Evolutionary conservation across 2,888 invertebrate species (phyloP).

Genomic region (Archaeoteleia sp.): DNA sequence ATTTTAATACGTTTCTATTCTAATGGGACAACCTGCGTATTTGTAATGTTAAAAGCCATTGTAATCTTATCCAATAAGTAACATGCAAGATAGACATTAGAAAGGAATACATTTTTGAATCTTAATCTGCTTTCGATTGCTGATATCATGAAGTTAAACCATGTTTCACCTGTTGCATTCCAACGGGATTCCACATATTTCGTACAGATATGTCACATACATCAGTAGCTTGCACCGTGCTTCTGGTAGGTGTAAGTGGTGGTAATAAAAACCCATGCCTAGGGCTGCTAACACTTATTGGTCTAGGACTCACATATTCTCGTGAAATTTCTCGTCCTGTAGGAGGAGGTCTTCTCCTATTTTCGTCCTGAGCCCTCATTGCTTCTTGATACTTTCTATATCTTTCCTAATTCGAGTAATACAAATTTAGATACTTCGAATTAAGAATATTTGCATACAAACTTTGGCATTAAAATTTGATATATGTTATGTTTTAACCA

Average conservation of each 20-base stretch:
- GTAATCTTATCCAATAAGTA: too few species aligned
- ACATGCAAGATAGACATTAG: not conserved
- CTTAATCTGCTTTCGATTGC: too few species aligned
- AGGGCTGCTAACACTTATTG: conserved; percentile 62
- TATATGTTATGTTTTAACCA: too few species aligned
- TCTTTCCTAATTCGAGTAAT: conserved; percentile 62
- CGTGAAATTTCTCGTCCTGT: conserved; percentile 57
- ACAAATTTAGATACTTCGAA: not conserved
- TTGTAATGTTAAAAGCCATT: too few species aligned
- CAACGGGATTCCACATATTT: conserved; percentile 65
- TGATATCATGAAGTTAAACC: too few species aligned
- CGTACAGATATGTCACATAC: conserved; percentile 69
- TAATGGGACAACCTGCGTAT: too few species aligned
- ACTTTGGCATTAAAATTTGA: too few species aligned
- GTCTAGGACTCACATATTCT: conserved; percentile 61
- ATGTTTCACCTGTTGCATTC: conserved; percentile 78
- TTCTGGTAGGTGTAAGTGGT: conserved; percentile 62
- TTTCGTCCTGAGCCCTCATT: conserved; percentile 78
- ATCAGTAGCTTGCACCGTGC: conserved; percentile 70
- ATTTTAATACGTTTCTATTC: too few species aligned
- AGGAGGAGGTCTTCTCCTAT: conserved; percentile 62
- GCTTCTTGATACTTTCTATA: conserved; percentile 76
- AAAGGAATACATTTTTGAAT: not conserved
- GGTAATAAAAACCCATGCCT: conserved; percentile 57
- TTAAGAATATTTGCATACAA: not conserved